phyloP scores from a whole-genome alignment of 2,888 invertebrate genomes.

The Phengaris alcon region DNA sequence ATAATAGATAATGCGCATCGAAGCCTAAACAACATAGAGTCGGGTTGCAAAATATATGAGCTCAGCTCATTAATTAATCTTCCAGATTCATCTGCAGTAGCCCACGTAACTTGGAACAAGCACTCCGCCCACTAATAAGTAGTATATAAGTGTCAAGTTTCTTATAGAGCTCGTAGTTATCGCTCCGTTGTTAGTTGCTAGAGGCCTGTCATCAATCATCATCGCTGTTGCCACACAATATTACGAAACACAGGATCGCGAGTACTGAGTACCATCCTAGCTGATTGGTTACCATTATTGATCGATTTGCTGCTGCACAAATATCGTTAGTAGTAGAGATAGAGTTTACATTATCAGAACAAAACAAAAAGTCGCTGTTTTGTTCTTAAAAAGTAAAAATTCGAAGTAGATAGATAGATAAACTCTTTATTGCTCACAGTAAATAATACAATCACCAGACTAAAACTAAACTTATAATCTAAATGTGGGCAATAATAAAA shows the following conservation, averaged over 20 bases:
- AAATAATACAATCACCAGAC: too few species aligned
- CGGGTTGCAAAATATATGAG: background rate
- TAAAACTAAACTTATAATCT: too few species aligned
- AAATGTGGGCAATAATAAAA: too few species aligned
- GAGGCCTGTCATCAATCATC: conserved; percentile 10
- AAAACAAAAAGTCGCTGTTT: background rate
- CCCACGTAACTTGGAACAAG: conserved; percentile 5
- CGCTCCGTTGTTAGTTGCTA: conserved; percentile 1
- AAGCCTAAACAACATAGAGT: background rate
- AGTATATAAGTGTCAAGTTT: conserved; percentile 9
- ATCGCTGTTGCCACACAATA: background rate
- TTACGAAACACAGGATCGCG: background rate
- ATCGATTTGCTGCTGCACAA: background rate
- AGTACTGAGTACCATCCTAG: background rate
- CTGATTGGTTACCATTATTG: background rate
- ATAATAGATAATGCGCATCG: background rate
- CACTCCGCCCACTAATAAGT: background rate
- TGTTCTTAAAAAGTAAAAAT: background rate
- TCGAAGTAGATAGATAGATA: background rate
- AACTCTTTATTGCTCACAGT: too few species aligned
- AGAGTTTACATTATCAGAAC: background rate
- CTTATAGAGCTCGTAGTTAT: background rate
- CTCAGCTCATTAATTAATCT: conserved; percentile 8
- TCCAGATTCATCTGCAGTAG: conserved; percentile 6
- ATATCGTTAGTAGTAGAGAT: background rate